Percentiles rank a stretch among this genome's conserved stretches.
phyloP scores from a whole-genome alignment of 2,888 invertebrate genomes.

The Leptopilina drosophilae region DNA sequence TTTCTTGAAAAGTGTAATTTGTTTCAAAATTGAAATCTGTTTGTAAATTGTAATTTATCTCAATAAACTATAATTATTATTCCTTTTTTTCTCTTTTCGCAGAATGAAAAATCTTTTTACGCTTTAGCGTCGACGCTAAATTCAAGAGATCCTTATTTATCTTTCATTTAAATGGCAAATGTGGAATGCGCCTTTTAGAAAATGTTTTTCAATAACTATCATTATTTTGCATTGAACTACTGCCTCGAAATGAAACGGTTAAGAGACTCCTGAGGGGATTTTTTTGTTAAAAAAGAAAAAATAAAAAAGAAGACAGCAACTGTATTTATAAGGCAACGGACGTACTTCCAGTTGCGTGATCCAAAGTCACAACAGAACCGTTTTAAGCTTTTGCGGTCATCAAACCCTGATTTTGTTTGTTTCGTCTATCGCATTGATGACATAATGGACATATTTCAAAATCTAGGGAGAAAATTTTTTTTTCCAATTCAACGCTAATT shows the following conservation, averaged over 20 bases:
- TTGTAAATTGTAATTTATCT: too few relatives aligned
- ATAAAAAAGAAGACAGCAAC: constrained; percentile 2
- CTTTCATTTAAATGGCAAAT: too few relatives aligned
- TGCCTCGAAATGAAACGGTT: constrained; percentile 21
- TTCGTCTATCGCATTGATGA: constrained; percentile 28
- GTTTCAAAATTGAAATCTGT: too few relatives aligned
- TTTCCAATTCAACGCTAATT: background rate
- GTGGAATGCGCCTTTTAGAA: background rate
- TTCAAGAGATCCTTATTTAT: too few relatives aligned
- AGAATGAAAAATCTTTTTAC: too few relatives aligned
- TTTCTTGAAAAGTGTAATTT: too few relatives aligned
- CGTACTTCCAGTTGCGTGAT: constrained; percentile 35
- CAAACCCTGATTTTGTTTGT: constrained; percentile 40
- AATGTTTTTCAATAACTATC: background rate
- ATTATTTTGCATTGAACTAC: background rate
- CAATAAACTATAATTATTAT: too few relatives aligned
- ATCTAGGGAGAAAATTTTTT: background rate
- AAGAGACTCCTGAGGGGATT: constrained; percentile 10
- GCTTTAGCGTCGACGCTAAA: too few relatives aligned
- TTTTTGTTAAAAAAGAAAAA: background rate
- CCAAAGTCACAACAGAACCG: constrained; percentile 34
- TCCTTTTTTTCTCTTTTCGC: too few relatives aligned
- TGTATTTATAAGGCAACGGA: constrained; percentile 28
- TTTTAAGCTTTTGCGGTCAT: constrained; percentile 34
- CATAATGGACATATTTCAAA: background rate